These are phyloP conservation scores for Oxyruncus cristatus DNA, from an alignment of 2,113 vertebrate species.

Conservation along the genomic window DNA sequence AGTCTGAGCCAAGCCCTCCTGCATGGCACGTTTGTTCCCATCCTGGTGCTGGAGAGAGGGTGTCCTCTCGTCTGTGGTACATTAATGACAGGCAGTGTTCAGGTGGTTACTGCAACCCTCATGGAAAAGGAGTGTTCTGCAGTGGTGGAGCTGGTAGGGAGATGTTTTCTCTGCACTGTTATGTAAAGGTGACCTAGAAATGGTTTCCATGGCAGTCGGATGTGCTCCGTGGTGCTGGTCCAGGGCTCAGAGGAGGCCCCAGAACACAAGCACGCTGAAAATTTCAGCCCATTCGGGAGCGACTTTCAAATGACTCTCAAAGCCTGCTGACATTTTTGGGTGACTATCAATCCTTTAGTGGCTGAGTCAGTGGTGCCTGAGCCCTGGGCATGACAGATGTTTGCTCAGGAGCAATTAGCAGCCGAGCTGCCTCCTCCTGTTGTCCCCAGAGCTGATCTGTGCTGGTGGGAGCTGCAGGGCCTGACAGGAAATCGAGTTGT, in stretches of 20 bases:
- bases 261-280: neutral
- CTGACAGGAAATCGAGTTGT: neutral
- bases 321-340: neutral
- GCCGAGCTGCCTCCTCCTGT: neutral
- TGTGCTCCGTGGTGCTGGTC: neutral
- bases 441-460: neutral
- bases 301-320: neutral
- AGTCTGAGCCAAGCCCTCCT: neutral
- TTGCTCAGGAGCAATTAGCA: neutral
- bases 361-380: neutral
- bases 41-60: neutral
- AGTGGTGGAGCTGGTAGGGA: neutral
- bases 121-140: neutral
- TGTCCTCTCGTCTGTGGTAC: neutral
- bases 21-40: accelerated
- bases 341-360: neutral
- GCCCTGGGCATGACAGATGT: constrained; percentile 15
- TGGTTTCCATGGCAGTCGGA: neutral
- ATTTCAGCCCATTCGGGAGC: accelerated
- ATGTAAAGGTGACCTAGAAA: neutral
- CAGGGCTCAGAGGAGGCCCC: neutral
- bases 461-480: neutral
- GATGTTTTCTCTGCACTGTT: neutral
- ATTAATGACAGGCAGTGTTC: neutral
- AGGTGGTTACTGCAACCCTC: neutral